Conservation (phyloP, 2,797 vertebrate genomes). For the Xerus rutilus region DNA sequence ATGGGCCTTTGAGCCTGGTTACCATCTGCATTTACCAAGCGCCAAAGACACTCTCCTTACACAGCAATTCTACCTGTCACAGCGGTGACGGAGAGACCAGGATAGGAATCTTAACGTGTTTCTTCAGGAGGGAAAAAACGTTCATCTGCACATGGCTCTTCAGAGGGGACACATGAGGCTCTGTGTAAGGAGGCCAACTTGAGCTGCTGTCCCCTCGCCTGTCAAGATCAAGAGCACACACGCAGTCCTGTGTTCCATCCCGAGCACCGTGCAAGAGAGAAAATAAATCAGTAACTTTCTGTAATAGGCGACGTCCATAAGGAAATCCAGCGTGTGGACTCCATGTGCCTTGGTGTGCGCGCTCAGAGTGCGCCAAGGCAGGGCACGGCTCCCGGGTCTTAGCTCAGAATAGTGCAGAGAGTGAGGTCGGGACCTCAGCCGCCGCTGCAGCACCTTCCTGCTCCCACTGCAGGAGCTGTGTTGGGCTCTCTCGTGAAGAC, state of each 20-base stretch:
- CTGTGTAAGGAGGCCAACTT: background rate
- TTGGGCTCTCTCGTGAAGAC: background rate
- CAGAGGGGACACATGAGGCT: background rate
- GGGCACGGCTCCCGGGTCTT: background rate
- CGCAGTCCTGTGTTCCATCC: no score
- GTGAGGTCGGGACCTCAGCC: background rate
- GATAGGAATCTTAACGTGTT: background rate
- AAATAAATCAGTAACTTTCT: no score
- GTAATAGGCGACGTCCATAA: background rate
- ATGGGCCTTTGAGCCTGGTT: background rate
- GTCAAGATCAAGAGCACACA: background rate
- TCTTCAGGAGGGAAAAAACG: background rate
- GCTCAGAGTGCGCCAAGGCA: background rate
- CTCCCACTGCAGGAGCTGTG: background rate
- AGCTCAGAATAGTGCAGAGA: background rate
- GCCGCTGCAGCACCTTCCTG: background rate
- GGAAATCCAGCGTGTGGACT: background rate
- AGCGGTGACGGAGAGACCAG: no score
- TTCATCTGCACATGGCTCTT: background rate
- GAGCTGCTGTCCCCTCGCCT: no score
- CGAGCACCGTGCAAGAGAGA: no score
- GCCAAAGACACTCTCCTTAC: no score
- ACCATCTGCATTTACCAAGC: no score
- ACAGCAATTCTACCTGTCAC: no score
- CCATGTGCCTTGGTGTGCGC: background rate